A percentile compares a stretch with the other conserved stretches of the same genome.
Conservation (phyloP, 2,888 invertebrate species). For the Hesperia comma region DNA sequence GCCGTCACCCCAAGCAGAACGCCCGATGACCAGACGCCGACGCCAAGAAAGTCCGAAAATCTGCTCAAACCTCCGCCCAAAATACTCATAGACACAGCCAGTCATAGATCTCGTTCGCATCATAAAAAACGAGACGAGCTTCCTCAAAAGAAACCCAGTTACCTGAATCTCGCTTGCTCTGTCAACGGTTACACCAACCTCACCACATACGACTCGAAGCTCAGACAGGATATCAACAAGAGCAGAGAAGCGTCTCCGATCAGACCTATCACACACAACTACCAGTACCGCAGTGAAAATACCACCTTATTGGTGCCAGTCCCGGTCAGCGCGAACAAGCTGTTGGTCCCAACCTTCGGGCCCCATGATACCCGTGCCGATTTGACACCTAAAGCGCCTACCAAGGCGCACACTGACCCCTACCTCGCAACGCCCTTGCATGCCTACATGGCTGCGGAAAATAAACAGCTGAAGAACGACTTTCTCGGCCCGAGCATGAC, state of each 20-base stretch:
- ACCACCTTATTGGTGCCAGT: slow-evolving; percentile 76
- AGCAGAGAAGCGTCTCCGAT: slow-evolving; percentile 89
- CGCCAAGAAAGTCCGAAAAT: slow-evolving; percentile 57
- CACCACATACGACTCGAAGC: slow-evolving; percentile 93
- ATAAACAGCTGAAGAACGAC: slow-evolving; percentile 79
- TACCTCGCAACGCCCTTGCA: slow-evolving; percentile 72
- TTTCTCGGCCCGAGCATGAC: slow-evolving; percentile 79
- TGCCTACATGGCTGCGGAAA: slow-evolving; percentile 79
- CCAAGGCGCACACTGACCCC: slow-evolving; percentile 80
- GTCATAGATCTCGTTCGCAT: slow-evolving; percentile 69
- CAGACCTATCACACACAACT: slow-evolving; percentile 82
- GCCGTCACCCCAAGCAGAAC: slow-evolving; percentile 61
- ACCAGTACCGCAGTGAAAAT: slow-evolving; percentile 74
- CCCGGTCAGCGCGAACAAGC: slow-evolving; percentile 79
- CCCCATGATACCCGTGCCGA: slow-evolving; percentile 77
- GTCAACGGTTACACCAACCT: slow-evolving; percentile 95
- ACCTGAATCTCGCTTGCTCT: slow-evolving; percentile 94
- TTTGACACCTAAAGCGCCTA: slow-evolving; percentile 80
- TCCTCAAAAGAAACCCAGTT: slow-evolving; percentile 90
- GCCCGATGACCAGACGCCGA: slow-evolving; percentile 58
- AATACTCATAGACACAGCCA: slow-evolving; percentile 65
- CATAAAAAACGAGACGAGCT: slow-evolving; percentile 73
- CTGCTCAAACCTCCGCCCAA: slow-evolving; percentile 75
- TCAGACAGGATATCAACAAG: slow-evolving; percentile 88
- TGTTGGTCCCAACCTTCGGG: slow-evolving; percentile 81